phyloP scores from a whole-genome alignment of 2,113 vertebrate species.

The Lampris incognitus region DNA sequence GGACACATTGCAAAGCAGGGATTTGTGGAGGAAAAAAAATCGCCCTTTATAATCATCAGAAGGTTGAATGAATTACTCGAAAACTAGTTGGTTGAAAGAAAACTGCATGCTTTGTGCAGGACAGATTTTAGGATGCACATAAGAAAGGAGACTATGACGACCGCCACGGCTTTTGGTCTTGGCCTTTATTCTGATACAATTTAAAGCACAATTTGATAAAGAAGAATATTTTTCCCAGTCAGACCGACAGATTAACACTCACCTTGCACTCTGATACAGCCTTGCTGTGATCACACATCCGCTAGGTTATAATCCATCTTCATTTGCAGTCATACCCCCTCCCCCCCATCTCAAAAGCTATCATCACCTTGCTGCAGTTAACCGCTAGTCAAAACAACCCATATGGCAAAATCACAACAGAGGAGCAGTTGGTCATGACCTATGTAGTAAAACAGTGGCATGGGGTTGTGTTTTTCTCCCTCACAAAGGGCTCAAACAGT shows the following conservation, averaged over 20 bases:
- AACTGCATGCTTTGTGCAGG: no score
- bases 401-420: constrained; percentile 54
- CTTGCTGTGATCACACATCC: not conserved
- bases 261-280: constrained; percentile 4
- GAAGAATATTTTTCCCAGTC: constrained; percentile 6
- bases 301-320: not conserved
- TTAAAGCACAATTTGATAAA: not conserved
- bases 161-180: no score
- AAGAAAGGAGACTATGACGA: no score
- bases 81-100: no score
- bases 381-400: constrained; percentile 57
- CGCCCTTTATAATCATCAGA: no score
- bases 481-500: not conserved
- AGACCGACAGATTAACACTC: constrained; percentile 26
- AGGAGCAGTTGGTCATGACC: constrained; percentile 41
- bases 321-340: constrained; percentile 34
- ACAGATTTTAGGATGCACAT: no score
- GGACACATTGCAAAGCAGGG: no score
- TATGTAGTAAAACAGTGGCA: constrained; percentile 44
- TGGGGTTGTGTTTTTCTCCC: constrained; percentile 55
- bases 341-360: constrained; percentile 44
- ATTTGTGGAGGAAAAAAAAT: no score
- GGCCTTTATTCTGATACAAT: not conserved
- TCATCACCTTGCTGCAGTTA: constrained; percentile 47
- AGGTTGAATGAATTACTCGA: no score